Evolutionary conservation across 2,113 vertebrate genomes (phyloP), one percentile per base, ranked within the genome.

Genomic region (Suricata suricatta): DNA sequence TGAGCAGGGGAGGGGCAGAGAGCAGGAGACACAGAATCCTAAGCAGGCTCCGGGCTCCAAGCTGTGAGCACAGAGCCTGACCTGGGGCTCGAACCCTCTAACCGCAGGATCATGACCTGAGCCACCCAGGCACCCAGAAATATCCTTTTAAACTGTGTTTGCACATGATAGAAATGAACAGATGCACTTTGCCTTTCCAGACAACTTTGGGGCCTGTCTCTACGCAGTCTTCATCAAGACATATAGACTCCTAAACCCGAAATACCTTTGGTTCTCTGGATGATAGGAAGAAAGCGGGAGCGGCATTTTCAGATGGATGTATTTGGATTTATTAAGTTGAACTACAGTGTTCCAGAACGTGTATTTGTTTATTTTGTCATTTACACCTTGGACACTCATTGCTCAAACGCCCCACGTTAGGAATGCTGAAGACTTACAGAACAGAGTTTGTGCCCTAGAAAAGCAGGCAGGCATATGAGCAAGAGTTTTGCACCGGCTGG

Each of bases 401-500:
- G 21, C 29, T 35, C 41, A 11, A 9, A 2, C 4, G 68, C 12
- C 3, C 33, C 19, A 2, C 3, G 29, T 63, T 10, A 54, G 71
- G 33, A 15, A 16, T 6, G 38, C 38, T 33, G 5, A 57, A n/a
- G 87, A 47, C 41, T 9, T 2, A 0, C 1, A 8, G 71, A 38
- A 25, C 74, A 74, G 69, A 57, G 41, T 64, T 4, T 23, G 4
- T 88, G 77, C 29, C 63, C 88, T n/a, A 27, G 64, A 29, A 9
- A 25, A 44, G 41, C 33, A 84, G 47, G 19, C 0, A 66, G 15
- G 7, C 25, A 2, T 4, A 0, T 10, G 47, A 84, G 77, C 19
- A 52, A 74, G 23, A 17, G 5, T 84, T 31, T 50, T 74, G 33
- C 1, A 0, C 1, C 66, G 21, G 12, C 21, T 1, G 2, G 0